A percentile compares a stretch with the other conserved stretches of the same genome.
Conservation (phyloP, 2,113 vertebrate genomes). For the Triplophysa dalaica region DNA sequence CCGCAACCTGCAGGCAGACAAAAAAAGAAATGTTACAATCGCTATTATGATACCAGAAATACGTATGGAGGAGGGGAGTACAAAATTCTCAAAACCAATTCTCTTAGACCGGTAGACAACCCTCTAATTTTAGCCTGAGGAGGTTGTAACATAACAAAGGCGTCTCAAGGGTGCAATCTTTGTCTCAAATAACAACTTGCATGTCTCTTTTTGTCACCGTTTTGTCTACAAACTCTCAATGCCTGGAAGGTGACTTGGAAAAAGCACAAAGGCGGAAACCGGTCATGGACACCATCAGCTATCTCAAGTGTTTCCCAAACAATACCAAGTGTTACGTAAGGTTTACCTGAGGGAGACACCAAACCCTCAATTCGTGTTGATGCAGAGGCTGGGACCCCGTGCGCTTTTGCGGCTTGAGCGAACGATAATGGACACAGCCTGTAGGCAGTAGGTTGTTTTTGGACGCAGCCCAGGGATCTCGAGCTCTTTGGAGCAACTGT, state of each 20-base stretch:
- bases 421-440: conserved; percentile 59
- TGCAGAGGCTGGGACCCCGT: conserved; percentile 57
- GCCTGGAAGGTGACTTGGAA: conserved; percentile 13
- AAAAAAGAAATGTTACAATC: conserved; percentile 9
- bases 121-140: conserved; percentile 18
- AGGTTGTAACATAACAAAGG: neutral
- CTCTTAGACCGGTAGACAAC: neutral
- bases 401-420: conserved; percentile 58
- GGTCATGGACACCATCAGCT: conserved; percentile 3
- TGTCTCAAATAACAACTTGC: conserved; percentile 16
- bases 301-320: conserved; percentile 18
- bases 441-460: conserved; percentile 66
- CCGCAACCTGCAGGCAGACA: conserved; percentile 20
- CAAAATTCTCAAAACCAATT: neutral
- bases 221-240: conserved; percentile 6
- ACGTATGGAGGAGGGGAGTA: neutral
- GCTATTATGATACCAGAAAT: neutral
- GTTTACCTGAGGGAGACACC: conserved; percentile 29
- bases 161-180: conserved; percentile 18
- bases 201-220: conserved; percentile 11
- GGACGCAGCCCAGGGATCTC: conserved; percentile 56
- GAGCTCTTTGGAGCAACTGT: conserved; percentile 56
- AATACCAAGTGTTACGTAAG: neutral
- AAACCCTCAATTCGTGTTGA: conserved; percentile 54
- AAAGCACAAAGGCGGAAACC: conserved; percentile 23